A percentile compares a stretch with the other conserved stretches of the same genome.
These are phyloP conservation scores for Pyralis farinalis DNA, from an alignment of 2,888 invertebrate species.

Conservation along the genomic window DNA sequence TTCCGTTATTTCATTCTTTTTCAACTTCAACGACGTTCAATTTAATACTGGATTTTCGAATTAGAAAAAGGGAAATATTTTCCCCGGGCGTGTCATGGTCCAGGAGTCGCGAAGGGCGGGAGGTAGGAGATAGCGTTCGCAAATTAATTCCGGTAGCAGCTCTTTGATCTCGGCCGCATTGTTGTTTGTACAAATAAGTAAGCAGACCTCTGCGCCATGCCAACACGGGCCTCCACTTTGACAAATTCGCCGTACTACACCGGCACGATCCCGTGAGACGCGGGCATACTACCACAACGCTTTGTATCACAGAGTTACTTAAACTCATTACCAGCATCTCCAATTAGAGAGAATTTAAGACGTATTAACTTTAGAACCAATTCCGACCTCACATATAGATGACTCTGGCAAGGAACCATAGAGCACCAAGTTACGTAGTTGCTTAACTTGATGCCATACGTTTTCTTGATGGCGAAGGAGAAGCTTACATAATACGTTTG, in stretches of 20 bases:
- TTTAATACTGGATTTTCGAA: constrained; percentile 26
- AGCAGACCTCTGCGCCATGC: constrained; percentile 26
- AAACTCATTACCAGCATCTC: background rate
- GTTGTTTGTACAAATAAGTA: constrained; percentile 65
- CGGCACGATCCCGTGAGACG: constrained; percentile 35
- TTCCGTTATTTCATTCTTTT: constrained; percentile 17
- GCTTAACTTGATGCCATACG: too few species aligned
- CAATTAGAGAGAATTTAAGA: background rate
- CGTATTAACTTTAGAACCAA: too few species aligned
- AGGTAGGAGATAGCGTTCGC: constrained; percentile 53
- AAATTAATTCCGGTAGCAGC: constrained; percentile 65
- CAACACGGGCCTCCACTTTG: constrained; percentile 19
- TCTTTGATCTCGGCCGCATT: constrained; percentile 67
- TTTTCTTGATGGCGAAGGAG: too few species aligned
- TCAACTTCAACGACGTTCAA: constrained; percentile 32
- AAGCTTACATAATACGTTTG: too few species aligned
- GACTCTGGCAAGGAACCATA: too few species aligned
- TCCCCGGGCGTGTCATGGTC: constrained; percentile 40
- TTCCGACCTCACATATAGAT: too few species aligned
- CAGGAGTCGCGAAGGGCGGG: constrained; percentile 26
- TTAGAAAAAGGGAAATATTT: constrained; percentile 46
- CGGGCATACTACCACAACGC: constrained; percentile 22
- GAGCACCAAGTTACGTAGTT: too few species aligned
- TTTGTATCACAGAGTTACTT: constrained; percentile 22
- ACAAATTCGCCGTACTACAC: constrained; percentile 29